Percentiles rank a stretch among this genome's conserved stretches.
Evolutionary conservation across 1,140 invertebrate genomes (phyloP).

Genomic region (Nymphalis io): DNA sequence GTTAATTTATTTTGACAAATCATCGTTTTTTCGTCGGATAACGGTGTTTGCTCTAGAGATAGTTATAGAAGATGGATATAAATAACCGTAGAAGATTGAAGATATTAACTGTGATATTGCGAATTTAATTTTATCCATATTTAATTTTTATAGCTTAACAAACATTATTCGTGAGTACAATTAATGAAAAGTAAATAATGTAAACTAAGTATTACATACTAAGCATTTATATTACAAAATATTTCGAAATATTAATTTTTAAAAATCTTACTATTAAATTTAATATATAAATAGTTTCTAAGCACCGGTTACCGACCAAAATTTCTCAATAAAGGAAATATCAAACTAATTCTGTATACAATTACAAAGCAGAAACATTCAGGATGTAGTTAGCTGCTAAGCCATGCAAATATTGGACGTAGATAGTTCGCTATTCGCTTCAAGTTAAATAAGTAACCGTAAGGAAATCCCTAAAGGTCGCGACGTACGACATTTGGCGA

Average conservation of each 20-base stretch:
- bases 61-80: neutral
- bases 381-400: constrained; percentile 46
- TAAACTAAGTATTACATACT: too few relatives aligned
- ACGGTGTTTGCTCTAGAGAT: neutral
- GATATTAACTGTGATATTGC: too few relatives aligned
- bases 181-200: too few relatives aligned
- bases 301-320: too few relatives aligned
- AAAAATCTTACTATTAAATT: too few relatives aligned
- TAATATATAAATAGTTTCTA: too few relatives aligned
- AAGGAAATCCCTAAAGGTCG: constrained; percentile 68
- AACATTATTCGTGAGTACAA: too few relatives aligned
- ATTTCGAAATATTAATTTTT: too few relatives aligned
- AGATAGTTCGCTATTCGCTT: constrained; percentile 62
- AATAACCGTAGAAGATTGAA: too few relatives aligned
- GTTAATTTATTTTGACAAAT: constrained; percentile 79
- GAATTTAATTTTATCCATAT: too few relatives aligned
- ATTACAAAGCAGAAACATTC: constrained; percentile 16
- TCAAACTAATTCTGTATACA: neutral
- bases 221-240: too few relatives aligned
- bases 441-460: constrained; percentile 73
- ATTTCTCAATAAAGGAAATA: neutral
- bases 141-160: too few relatives aligned
- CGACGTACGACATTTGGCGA: constrained; percentile 68
- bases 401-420: constrained; percentile 70
- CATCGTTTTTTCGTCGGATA: constrained; percentile 56